Conservation (phyloP, 2,797 vertebrate genomes). For the Galago senegalensis region DNA sequence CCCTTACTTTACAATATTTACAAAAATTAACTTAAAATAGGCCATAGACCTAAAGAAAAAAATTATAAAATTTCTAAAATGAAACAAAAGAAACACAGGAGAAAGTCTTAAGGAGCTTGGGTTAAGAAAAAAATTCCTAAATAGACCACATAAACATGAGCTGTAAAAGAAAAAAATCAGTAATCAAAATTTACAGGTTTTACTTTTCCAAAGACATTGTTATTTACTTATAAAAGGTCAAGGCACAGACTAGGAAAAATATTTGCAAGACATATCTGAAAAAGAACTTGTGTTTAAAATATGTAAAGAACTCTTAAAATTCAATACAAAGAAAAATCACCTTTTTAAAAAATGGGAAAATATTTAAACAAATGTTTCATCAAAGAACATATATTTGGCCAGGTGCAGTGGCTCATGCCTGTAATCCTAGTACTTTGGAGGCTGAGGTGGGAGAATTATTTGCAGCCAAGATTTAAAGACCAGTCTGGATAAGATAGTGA, state of each 20-base stretch:
- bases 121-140: constrained; percentile 9
- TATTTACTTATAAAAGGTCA: not conserved
- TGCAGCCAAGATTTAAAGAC: too few relatives aligned
- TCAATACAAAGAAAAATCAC: not conserved
- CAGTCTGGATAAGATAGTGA: too few relatives aligned
- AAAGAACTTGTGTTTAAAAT: not conserved
- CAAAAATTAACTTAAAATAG: not conserved
- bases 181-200: constrained; percentile 19
- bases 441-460: too few relatives aligned
- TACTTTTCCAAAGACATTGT: not conserved
- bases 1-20: not conserved
- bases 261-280: not conserved
- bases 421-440: too few relatives aligned
- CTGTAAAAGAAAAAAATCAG: not conserved
- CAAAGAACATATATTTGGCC: not conserved
- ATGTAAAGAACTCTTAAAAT: not conserved
- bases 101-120: not conserved
- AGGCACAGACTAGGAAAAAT: constrained; percentile 15
- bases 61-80: not conserved
- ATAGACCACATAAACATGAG: not conserved
- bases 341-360: not conserved
- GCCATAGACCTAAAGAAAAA: not conserved
- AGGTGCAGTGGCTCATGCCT: too few relatives aligned
- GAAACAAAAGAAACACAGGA: not conserved
- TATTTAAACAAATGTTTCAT: constrained; percentile 18